Conservation (phyloP, 2,797 vertebrate genomes). For the Eulemur albifrons region DNA sequence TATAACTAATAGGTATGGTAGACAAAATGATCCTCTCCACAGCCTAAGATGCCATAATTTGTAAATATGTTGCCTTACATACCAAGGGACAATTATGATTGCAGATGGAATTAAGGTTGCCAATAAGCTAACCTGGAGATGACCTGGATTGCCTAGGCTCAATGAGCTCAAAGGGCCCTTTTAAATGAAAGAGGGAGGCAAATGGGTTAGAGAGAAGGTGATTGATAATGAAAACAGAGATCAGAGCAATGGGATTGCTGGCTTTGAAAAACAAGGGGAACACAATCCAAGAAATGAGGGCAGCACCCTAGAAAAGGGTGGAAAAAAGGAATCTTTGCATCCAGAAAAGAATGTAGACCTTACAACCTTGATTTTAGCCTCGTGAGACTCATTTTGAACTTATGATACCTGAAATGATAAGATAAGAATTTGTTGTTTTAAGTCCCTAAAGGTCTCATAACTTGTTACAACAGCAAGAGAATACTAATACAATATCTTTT, state of each 20-base stretch:
- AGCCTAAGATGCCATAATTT: background rate
- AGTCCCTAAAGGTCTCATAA: too few species aligned
- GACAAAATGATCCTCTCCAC: background rate
- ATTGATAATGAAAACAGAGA: background rate
- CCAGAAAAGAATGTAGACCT: background rate
- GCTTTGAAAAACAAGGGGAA: background rate
- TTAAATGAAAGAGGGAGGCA: background rate
- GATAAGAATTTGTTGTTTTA: background rate
- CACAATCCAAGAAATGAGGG: background rate
- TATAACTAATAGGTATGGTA: background rate
- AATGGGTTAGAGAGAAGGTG: background rate
- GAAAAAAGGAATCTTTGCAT: background rate
- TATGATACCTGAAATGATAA: background rate
- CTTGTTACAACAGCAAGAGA: background rate
- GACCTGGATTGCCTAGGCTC: background rate
- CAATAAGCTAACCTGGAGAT: background rate
- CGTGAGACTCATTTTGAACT: background rate
- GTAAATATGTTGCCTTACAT: background rate
- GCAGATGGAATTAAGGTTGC: background rate
- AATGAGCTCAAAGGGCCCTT: background rate
- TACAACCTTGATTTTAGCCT: background rate
- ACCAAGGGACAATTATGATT: background rate
- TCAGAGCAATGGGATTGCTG: background rate
- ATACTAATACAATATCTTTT: background rate
- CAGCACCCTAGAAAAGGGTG: background rate